A percentile compares a stretch with the other conserved stretches of the same genome.
Evolutionary conservation across 2,888 invertebrate species (phyloP).

Genomic region (Leptinotarsa peninsularis): DNA sequence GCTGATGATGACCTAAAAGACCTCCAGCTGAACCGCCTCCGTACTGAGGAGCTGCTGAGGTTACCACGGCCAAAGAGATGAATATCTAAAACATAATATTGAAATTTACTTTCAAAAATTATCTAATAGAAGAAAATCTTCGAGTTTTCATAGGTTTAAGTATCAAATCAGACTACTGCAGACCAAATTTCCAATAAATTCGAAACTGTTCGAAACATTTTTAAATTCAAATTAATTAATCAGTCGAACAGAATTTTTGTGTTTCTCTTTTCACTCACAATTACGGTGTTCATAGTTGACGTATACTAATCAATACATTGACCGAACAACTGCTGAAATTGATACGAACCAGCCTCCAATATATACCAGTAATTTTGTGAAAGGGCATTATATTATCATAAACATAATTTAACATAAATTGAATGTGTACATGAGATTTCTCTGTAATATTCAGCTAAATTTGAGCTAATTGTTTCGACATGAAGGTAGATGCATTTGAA

Average conservation of each 20-base stretch:
- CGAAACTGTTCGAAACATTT: no score
- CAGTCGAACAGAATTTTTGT: no score
- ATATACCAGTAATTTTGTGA: conserved; percentile 55
- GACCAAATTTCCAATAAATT: no score
- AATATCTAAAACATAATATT: neutral
- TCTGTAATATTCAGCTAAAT: conserved; percentile 31
- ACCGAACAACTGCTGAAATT: conserved; percentile 41
- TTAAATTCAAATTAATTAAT: no score
- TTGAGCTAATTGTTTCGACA: conserved; percentile 35
- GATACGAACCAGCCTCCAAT: conserved; percentile 39
- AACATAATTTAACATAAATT: conserved; percentile 38
- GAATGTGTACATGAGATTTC: conserved; percentile 30
- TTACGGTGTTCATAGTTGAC: conserved; percentile 43
- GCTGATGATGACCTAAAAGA: conserved; percentile 48
- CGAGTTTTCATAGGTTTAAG: no score
- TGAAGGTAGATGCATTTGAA: neutral
- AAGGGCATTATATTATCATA: conserved; percentile 46
- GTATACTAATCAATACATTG: conserved; percentile 35
- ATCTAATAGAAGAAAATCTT: no score
- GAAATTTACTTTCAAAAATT: neutral
- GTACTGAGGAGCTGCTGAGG: neutral
- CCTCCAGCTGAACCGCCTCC: conserved; percentile 52
- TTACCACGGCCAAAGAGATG: neutral
- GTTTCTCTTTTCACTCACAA: conserved; percentile 44
- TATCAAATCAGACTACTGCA: no score